A percentile compares a stretch with the other conserved stretches of the same genome.
phyloP scores from a whole-genome alignment of 2,797 vertebrate genomes.

The Salmo trutta region DNA sequence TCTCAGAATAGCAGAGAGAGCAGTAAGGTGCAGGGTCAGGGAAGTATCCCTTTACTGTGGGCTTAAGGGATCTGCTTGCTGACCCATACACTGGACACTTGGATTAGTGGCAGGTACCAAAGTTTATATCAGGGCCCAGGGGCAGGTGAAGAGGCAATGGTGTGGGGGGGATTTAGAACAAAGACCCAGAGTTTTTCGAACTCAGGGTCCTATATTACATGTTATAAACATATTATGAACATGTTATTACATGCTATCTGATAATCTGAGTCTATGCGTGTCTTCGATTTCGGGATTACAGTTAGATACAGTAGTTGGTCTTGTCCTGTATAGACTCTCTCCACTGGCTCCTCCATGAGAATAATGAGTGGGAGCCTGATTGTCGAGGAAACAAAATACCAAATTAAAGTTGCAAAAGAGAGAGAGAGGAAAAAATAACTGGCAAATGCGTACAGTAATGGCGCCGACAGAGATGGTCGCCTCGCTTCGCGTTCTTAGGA shows the following conservation, averaged over 20 bases:
- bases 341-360: neutral
- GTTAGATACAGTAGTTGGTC: neutral
- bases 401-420: neutral
- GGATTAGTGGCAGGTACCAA: neutral
- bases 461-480: too few species aligned
- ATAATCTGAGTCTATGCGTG: neutral
- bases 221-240: too few species aligned
- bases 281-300: neutral
- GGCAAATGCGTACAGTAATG: neutral
- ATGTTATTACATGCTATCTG: neutral
- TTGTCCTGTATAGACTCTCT: neutral
- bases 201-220: neutral
- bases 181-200: neutral
- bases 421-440: constrained; percentile 21
- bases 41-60: neutral
- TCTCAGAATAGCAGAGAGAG: neutral
- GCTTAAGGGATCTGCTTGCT: neutral
- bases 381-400: neutral
- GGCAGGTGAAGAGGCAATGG: neutral
- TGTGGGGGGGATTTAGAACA: neutral
- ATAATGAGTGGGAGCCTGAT: neutral
- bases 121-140: neutral
- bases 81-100: neutral
- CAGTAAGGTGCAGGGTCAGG: neutral
- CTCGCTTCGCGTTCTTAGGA: too few species aligned